Conservation (phyloP, 2,888 invertebrate genomes). For the Caenorhabditis zanzibari region DNA sequence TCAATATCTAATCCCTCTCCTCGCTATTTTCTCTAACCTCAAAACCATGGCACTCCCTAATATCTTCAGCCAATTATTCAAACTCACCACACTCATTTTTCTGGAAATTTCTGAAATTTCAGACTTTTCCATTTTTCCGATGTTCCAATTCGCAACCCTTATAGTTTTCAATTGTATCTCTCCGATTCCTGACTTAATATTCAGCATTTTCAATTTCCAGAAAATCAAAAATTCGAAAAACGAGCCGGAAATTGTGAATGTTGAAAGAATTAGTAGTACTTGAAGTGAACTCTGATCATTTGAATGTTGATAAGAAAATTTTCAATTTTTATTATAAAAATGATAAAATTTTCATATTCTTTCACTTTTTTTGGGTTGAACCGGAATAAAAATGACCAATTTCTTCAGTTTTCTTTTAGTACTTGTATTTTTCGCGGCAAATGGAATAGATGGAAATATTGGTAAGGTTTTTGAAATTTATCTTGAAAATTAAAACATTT, state of each 20-base stretch:
- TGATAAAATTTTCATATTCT: neutral
- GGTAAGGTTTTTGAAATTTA: conserved; percentile 10
- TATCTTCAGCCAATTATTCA: conserved; percentile 9
- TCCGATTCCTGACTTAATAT: conserved; percentile 1
- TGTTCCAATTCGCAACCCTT: neutral
- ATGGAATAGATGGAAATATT: conserved; percentile 6
- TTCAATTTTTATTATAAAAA: too few relatives aligned
- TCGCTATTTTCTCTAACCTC: neutral
- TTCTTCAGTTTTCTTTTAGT: neutral
- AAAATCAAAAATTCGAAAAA: conserved; percentile 6
- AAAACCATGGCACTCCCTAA: neutral
- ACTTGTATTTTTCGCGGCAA: neutral
- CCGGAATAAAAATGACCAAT: conserved; percentile 17
- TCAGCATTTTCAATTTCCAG: neutral
- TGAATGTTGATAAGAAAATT: neutral
- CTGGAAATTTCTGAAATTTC: neutral
- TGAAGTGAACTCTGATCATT: neutral
- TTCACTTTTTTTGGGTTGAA: neutral
- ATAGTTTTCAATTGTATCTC: neutral
- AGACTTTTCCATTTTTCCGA: neutral
- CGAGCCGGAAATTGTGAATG: neutral
- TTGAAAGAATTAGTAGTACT: neutral
- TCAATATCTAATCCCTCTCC: conserved; percentile 10
- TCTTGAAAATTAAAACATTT: too few relatives aligned
- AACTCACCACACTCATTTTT: neutral